Evolutionary conservation across 2,888 invertebrate species (phyloP), one percentile per base, ranked within the genome.

Genomic region (Geotrupes spiniger): DNA sequence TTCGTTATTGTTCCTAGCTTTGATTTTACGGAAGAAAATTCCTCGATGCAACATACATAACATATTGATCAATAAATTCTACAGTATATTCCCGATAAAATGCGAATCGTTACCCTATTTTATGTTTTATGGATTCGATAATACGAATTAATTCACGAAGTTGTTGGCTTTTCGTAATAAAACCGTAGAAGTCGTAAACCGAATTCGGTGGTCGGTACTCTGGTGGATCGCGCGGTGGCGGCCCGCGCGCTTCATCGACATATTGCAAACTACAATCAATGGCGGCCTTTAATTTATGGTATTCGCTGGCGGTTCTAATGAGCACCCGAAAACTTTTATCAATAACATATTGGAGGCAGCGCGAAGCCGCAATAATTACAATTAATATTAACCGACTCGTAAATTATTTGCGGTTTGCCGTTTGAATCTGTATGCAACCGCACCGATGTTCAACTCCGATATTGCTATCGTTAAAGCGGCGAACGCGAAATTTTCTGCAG

Each of bases 371-470:
- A 53, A 55, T 53, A 57, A 57, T 57, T 53, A 53, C 52, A 53
- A 55, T 57, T 57, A 52, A 52, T 55, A 57, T 57, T 57, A 57
- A 57, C 53, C 53, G 53, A 49, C 50, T 53, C 53, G 46, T 55
- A 57, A 55, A 57, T 57, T 57, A 57, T 53, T 53, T 53, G 46
- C 46, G 46, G 46, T 27, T 36, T 28, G 28, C 16, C 36, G 14
- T 46, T 26, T 31, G 26, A 29, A 28, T 41, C 36, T 16, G 33
- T 31, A 42, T 36, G 6, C n/a, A 15, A 40, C 40, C 40, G 26
- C 40, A 40, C 25, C 40, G 40, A 40, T 25, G 40, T 31, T 31
- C 2, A 33, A 14, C 33, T 15, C 4, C 9, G 40, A 26, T 40
- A 14, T 4, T n/a, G 16, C 25, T 16, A 21, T 21, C 12, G 25